Conservation (phyloP, 2,888 invertebrate species). For the Pyrochroa serraticornis region DNA sequence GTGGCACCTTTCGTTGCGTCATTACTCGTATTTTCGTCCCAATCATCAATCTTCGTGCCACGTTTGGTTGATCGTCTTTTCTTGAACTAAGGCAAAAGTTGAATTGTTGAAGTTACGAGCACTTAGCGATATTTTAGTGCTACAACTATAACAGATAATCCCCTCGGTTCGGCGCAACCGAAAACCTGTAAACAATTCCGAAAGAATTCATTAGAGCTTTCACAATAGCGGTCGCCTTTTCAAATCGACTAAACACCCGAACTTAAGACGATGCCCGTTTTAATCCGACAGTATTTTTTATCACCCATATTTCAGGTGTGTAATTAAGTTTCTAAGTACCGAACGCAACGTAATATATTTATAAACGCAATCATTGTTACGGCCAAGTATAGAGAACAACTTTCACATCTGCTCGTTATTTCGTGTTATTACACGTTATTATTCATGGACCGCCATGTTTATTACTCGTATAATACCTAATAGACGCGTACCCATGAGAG, state of each 20-base stretch:
- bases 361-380: conserved; percentile 33
- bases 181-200: not conserved
- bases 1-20: too few species aligned
- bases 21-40: too few species aligned
- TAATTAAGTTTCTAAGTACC: conserved; percentile 31
- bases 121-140: too few species aligned
- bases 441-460: conserved; percentile 44
- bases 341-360: conserved; percentile 27
- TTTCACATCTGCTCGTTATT: conserved; percentile 47
- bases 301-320: conserved; percentile 28
- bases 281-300: conserved; percentile 18
- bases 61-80: too few species aligned
- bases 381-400: conserved; percentile 40
- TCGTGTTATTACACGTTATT: conserved; percentile 44
- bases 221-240: not conserved
- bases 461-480: conserved; percentile 39
- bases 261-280: conserved; percentile 10
- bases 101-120: too few species aligned
- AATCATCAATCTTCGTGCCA: too few species aligned
- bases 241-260: too few species aligned
- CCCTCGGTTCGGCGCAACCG: too few species aligned
- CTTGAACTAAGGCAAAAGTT: too few species aligned
- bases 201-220: conserved; percentile 19
- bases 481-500: conserved; percentile 32
- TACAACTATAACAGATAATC: too few species aligned